Percentiles rank a stretch among this genome's conserved stretches.
phyloP scores from a whole-genome alignment of 2,888 invertebrate genomes.

The Aporophyla lueneburgensis region DNA sequence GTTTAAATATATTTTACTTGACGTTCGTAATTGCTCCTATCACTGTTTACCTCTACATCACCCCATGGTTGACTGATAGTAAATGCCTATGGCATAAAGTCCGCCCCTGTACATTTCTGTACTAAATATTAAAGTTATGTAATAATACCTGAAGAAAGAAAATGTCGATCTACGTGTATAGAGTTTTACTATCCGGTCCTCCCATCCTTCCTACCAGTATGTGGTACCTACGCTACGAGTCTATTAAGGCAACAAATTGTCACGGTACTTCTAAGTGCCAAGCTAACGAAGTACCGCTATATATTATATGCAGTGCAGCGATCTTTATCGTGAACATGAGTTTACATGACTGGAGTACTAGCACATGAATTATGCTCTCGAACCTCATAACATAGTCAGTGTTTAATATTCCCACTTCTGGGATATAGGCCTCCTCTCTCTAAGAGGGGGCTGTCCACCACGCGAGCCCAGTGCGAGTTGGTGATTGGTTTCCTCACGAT shows the following conservation, averaged over 20 bases:
- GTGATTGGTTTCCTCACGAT: too few relatives aligned
- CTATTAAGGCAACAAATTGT: constrained; percentile 26
- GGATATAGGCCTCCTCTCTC: neutral
- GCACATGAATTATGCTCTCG: neutral
- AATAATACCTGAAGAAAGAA: neutral
- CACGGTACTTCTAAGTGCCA: constrained; percentile 11
- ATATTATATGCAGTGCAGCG: constrained; percentile 5
- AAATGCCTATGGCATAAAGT: too few relatives aligned
- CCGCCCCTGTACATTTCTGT: too few relatives aligned
- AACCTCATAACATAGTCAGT: neutral
- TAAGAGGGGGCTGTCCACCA: neutral
- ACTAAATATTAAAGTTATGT: too few relatives aligned
- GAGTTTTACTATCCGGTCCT: neutral
- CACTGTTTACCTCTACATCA: too few relatives aligned
- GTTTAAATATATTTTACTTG: too few relatives aligned
- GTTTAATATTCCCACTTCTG: neutral
- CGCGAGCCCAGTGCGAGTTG: neutral
- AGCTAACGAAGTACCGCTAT: constrained; percentile 13
- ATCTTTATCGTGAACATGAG: neutral
- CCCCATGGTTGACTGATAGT: too few relatives aligned
- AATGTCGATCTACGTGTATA: too few relatives aligned
- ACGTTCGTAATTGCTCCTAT: too few relatives aligned
- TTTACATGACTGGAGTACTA: neutral
- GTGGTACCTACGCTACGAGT: neutral
- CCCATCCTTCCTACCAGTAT: neutral